Percentiles rank a stretch among this genome's conserved stretches.
Conservation (phyloP, 2,888 invertebrate species). For the Azorinus chamasolen region DNA sequence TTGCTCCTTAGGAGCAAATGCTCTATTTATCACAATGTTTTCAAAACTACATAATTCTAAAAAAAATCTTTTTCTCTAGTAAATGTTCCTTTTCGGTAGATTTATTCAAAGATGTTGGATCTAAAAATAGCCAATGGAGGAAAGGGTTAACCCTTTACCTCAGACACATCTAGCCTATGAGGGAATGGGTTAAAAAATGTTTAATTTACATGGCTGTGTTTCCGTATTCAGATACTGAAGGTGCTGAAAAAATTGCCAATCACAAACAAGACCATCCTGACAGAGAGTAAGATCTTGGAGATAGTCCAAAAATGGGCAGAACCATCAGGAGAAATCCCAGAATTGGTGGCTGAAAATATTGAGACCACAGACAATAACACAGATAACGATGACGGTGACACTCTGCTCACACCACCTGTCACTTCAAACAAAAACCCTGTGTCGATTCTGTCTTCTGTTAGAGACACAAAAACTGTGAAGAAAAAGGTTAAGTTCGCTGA, state of each 20-base stretch:
- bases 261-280: constrained; percentile 96
- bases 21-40: no score
- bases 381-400: constrained; percentile 58
- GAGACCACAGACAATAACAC: constrained; percentile 51
- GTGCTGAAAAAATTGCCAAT: constrained; percentile 95
- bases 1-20: no score
- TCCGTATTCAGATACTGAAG: constrained; percentile 93
- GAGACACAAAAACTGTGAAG: constrained; percentile 66
- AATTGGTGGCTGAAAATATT: constrained; percentile 30
- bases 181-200: no score
- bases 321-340: constrained; percentile 20
- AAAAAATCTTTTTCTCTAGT: no score
- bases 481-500: constrained; percentile 81
- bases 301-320: constrained; percentile 94
- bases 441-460: constrained; percentile 72
- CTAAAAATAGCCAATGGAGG: no score
- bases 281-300: constrained; percentile 95
- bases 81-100: no score
- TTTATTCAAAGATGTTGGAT: no score
- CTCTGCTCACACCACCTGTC: constrained; percentile 47
- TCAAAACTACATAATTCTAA: no score
- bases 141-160: no score
- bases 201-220: no score
- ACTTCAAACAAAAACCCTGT: constrained; percentile 68
- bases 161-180: no score